Evolutionary conservation across 2,113 vertebrate species (phyloP), one percentile per base, ranked within the genome.

Genomic region (Callocephalon fimbriatum): DNA sequence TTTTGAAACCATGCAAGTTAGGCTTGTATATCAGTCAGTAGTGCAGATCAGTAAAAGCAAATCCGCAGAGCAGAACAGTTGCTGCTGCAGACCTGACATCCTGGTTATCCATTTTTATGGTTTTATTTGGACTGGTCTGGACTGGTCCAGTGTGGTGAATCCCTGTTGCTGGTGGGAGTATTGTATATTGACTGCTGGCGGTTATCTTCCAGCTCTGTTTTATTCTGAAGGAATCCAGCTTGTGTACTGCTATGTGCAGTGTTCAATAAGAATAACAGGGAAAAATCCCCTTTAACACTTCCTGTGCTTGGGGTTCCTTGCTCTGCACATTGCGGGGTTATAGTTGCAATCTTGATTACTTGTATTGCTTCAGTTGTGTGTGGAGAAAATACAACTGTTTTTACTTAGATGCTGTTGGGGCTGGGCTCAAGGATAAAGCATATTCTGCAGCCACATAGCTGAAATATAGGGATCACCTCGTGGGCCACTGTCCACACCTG

Each of bases 161-260:
- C n/a, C 84, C 35, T 88, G 25, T 21, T 72, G 27, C 38, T 47
- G 42, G 15, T 72, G 56, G 27, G 7, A 78, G 11, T 22, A 14
- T 9, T 35, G 26, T 37, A 27, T 25, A 29, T 59, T 32, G 38
- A 20, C 8, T 75, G 58, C 45, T 88, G 48, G 47, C 76, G 13
- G 11, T 10, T 29, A 31, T 40, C 40, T 61, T 68, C 44, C 18
- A 14, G 42, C n/a, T 70, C 29, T 76, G 9, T 50, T 72, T 76
- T 25, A 44, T 67, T 83, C 40, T 56, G 59, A 77, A 77, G 32
- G 51, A 73, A 73, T 56, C 26, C 42, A 23, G 3, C 68, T 61
- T 72, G 29, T 10, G 9, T 47, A 21, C 45, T 40, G 8, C 7
- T 48, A 3, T 0, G 0, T 15, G n/a, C 70, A 70, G 40, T 47